Conservation (phyloP, 1,140 invertebrate genomes). For the Rhyzopertha dominica region DNA sequence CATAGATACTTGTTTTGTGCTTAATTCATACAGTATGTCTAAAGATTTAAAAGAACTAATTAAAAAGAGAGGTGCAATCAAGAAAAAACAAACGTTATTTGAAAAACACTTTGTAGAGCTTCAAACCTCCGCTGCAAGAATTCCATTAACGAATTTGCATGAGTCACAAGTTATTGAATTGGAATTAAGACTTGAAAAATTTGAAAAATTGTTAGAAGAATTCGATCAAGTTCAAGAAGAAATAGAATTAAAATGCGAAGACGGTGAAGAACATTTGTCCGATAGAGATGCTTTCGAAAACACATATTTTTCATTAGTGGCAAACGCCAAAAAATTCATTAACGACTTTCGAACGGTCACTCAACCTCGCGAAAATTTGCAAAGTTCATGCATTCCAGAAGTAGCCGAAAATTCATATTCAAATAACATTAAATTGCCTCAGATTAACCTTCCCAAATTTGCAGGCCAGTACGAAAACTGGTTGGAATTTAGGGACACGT, state of each 20-base stretch:
- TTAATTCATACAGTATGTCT: no score
- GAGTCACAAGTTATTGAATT: no score
- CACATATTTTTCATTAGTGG: background rate
- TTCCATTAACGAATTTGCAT: no score
- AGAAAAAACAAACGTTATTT: no score
- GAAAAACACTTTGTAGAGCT: no score
- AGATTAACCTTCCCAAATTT: constrained; percentile 27
- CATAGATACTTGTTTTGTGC: no score
- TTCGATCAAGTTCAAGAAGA: constrained; percentile 1
- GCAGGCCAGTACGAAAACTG: constrained; percentile 28
- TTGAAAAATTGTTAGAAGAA: background rate
- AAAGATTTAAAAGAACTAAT: no score
- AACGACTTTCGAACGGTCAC: background rate
- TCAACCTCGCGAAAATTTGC: no score
- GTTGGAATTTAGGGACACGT: constrained; percentile 33
- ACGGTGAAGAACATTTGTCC: background rate
- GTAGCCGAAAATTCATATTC: background rate
- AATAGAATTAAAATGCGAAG: background rate
- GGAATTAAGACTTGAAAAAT: background rate
- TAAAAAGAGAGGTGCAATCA: no score
- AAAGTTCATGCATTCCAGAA: no score
- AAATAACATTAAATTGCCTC: constrained; percentile 27
- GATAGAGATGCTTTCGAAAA: constrained; percentile 6
- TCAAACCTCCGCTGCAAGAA: no score
- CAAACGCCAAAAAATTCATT: background rate